Conservation (phyloP, 2,888 invertebrate genomes). For the Sympetrum striolatum region DNA sequence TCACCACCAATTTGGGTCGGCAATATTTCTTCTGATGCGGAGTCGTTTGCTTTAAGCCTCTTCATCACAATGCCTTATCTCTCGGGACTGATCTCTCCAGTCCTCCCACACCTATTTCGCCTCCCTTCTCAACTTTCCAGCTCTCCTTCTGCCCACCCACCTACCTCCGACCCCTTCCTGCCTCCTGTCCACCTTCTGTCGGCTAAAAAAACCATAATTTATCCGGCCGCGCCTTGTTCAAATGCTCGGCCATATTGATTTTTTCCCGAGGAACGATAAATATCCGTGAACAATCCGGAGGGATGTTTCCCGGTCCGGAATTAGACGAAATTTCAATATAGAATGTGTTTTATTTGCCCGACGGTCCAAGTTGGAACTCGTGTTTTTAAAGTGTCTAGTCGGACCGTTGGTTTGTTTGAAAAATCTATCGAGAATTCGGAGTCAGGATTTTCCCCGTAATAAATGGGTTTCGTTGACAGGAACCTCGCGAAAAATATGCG, state of each 20-base stretch:
- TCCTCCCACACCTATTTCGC: conserved; percentile 1
- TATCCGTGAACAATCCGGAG: background rate
- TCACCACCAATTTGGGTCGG: conserved; percentile 31
- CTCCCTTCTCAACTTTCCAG: background rate
- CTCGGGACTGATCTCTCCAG: background rate
- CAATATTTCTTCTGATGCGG: background rate
- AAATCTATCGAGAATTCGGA: too few species aligned
- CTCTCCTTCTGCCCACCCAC: background rate
- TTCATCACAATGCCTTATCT: conserved; percentile 38
- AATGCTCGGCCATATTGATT: conserved; percentile 37
- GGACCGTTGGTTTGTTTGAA: too few species aligned
- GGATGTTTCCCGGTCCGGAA: background rate
- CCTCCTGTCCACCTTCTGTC: background rate
- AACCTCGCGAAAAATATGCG: too few species aligned
- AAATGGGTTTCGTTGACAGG: too few species aligned
- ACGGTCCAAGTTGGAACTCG: too few species aligned
- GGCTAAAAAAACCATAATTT: conserved; percentile 15
- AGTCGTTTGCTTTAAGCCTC: conserved; percentile 10
- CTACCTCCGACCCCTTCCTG: background rate
- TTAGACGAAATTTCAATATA: too few species aligned
- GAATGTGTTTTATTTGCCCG: too few species aligned
- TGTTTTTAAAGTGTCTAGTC: too few species aligned
- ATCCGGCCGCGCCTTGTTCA: conserved; percentile 28
- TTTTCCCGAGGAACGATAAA: background rate
- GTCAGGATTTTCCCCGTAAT: too few species aligned